A percentile compares a stretch with the other conserved stretches of the same genome.
Evolutionary conservation across 2,113 vertebrate species (phyloP).

Genomic region (Octodon degus): DNA sequence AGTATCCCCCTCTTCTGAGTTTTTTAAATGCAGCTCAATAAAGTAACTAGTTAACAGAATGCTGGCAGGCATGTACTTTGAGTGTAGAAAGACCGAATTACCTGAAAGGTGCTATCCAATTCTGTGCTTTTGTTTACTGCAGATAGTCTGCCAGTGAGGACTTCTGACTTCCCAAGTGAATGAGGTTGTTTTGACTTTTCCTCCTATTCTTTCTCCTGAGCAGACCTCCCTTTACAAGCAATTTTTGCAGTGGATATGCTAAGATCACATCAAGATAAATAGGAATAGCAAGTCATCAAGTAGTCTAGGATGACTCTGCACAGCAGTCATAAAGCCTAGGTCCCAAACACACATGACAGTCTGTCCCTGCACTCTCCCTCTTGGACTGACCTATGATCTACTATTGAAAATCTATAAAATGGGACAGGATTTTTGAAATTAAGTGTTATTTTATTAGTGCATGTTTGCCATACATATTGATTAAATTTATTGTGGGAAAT

Average conservation of each 20-base stretch:
- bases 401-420: background rate
- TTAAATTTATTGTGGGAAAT: background rate
- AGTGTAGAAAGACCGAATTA: background rate
- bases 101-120: background rate
- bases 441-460: background rate
- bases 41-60: background rate
- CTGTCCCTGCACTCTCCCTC: background rate
- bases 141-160: background rate
- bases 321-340: background rate
- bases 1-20: background rate
- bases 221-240: background rate
- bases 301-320: background rate
- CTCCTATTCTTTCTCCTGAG: background rate
- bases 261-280: background rate
- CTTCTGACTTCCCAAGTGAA: background rate
- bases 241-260: background rate
- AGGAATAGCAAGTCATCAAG: background rate
- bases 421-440: background rate
- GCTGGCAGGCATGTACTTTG: background rate
- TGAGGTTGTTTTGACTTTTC: background rate
- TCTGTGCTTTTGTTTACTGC: background rate
- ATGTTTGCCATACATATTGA: background rate
- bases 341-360: background rate
- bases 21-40: background rate
- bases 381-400: background rate